Conservation (phyloP, 2,113 vertebrate genomes). For the Pteruthius melanotis region DNA sequence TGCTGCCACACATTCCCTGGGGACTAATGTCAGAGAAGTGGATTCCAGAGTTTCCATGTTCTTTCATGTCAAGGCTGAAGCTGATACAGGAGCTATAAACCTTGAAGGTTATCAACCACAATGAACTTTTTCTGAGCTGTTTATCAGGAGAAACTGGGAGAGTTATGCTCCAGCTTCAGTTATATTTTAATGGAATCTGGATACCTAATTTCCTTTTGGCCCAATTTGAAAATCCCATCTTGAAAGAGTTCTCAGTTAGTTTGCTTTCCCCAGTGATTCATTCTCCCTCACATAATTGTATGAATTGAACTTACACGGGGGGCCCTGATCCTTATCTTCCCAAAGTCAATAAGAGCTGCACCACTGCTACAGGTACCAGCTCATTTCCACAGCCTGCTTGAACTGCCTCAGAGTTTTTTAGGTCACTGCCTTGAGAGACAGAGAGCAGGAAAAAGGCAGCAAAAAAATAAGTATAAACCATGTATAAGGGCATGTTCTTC, state of each 20-base stretch:
- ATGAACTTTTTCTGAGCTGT: not conserved
- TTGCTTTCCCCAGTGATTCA: not conserved
- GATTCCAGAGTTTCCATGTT: not conserved
- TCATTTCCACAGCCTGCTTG: not conserved
- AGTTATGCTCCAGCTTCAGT: not conserved
- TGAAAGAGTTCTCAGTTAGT: not conserved
- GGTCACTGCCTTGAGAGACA: not conserved
- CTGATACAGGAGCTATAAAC: not conserved
- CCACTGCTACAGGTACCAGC: not conserved
- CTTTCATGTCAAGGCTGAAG: not conserved
- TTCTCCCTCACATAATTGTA: not conserved
- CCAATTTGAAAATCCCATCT: not conserved
- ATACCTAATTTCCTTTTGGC: not conserved
- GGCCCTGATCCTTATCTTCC: not conserved
- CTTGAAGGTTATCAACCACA: not conserved
- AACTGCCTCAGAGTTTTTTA: not conserved
- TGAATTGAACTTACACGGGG: not conserved
- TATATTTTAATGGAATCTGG: not conserved
- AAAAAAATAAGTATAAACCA: not conserved
- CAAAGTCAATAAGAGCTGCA: not conserved
- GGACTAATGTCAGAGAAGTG: not conserved
- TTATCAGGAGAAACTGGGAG: not conserved
- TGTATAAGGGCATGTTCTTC: rapidly evolving
- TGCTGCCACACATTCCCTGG: not conserved
- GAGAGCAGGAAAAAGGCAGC: not conserved